A percentile compares a stretch with the other conserved stretches of the same genome.
These are phyloP conservation scores for Neopelma chrysocephalum DNA, from an alignment of 2,797 vertebrate species.

Conservation along the genomic window DNA sequence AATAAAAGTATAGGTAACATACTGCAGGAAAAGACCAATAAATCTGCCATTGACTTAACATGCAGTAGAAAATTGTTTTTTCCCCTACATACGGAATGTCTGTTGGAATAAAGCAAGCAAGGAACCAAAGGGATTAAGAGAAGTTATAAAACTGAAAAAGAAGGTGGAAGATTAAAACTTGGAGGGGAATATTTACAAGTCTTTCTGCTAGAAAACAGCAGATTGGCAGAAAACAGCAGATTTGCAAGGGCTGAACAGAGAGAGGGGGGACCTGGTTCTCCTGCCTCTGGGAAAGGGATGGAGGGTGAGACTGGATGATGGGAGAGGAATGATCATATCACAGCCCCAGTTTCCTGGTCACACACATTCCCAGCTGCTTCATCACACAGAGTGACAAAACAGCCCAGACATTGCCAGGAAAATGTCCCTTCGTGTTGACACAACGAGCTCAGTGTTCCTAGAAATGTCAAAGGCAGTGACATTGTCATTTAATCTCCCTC, in stretches of 20 bases:
- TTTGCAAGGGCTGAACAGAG: not conserved
- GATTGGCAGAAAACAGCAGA: not conserved
- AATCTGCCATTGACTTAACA: not conserved
- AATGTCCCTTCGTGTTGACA: fast-evolving
- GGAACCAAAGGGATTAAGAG: not conserved
- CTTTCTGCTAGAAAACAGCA: not conserved
- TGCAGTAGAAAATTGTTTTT: not conserved
- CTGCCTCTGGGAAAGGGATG: not conserved
- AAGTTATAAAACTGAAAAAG: not conserved
- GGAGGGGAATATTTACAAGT: not conserved
- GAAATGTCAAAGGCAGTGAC: not conserved
- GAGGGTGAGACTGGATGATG: not conserved
- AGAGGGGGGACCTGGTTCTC: not conserved
- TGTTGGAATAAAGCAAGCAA: not conserved
- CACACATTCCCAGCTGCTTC: not conserved
- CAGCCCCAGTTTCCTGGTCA: not conserved
- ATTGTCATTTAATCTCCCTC: not conserved
- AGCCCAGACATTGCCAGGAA: not conserved
- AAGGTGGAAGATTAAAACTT: not conserved
- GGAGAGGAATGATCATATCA: fast-evolving
- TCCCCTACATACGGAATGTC: not conserved
- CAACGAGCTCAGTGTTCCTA: not conserved
- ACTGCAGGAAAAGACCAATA: not conserved
- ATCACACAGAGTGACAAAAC: fast-evolving
- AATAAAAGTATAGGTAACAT: not conserved